Conservation (phyloP, 2,797 vertebrate genomes). For the Falco naumanni region DNA sequence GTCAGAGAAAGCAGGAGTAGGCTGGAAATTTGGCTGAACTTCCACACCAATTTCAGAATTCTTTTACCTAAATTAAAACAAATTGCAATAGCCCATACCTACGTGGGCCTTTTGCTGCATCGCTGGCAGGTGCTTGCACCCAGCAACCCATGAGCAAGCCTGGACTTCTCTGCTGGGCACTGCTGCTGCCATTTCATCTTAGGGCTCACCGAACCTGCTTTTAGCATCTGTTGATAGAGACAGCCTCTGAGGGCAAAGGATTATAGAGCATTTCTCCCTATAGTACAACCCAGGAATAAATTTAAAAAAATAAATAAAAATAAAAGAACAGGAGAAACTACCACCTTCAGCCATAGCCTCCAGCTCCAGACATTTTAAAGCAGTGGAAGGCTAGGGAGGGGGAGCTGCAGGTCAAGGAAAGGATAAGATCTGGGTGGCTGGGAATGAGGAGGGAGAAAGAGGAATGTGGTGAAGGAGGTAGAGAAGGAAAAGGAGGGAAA, state of each 20-base stretch:
- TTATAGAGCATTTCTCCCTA: background rate
- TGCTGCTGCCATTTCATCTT: background rate
- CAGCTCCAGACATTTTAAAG: background rate
- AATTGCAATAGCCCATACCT: background rate
- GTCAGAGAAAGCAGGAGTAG: background rate
- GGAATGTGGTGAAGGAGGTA: conserved; percentile 62
- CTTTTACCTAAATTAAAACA: background rate
- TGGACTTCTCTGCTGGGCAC: background rate
- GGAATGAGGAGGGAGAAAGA: conserved; percentile 48
- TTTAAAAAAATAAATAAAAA: background rate
- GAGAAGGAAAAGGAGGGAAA: conserved; percentile 56
- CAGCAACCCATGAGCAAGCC: background rate
- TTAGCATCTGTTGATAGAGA: background rate
- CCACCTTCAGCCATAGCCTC: background rate
- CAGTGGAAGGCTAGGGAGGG: conserved; percentile 12
- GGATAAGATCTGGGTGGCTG: conserved; percentile 66
- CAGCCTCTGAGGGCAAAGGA: background rate
- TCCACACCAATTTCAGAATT: background rate
- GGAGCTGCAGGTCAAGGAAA: conserved; percentile 70
- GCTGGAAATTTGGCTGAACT: background rate
- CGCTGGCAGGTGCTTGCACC: accelerated
- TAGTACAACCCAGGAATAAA: background rate
- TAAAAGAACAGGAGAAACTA: background rate
- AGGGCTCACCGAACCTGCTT: background rate
- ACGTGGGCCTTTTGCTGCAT: background rate